Conservation (phyloP, 2,797 vertebrate species). For the Moxostoma hubbsi region DNA sequence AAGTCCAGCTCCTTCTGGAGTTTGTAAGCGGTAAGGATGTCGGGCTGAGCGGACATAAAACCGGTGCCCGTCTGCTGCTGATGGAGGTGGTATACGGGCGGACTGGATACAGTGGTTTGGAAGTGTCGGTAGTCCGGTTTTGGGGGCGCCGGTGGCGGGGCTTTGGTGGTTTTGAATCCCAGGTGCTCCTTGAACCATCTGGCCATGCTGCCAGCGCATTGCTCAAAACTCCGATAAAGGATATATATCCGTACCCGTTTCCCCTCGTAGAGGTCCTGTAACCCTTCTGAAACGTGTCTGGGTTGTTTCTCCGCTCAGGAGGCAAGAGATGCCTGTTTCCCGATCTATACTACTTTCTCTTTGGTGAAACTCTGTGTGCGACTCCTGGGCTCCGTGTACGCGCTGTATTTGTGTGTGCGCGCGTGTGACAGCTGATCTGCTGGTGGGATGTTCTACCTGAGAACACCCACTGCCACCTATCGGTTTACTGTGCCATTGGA, state of each 20-base stretch:
- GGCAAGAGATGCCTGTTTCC: slow-evolving; percentile 44
- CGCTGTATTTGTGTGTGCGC: slow-evolving; percentile 4
- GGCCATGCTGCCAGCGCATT: slow-evolving; percentile 92
- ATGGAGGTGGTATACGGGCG: slow-evolving; percentile 74
- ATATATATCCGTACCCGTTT: slow-evolving; percentile 21
- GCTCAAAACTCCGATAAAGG: slow-evolving; percentile 75
- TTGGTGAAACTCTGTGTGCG: slow-evolving; percentile 62
- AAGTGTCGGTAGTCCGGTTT: slow-evolving; percentile 91
- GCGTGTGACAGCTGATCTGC: slow-evolving; percentile 63
- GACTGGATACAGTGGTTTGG: slow-evolving; percentile 72
- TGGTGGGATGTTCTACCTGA: slow-evolving; percentile 70
- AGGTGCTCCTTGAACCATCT: slow-evolving; percentile 97
- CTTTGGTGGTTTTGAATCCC: slow-evolving; percentile 93
- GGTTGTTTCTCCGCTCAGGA: slow-evolving; percentile 42
- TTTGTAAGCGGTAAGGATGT: slow-evolving; percentile 93
- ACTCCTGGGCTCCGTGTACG: slow-evolving; percentile 6
- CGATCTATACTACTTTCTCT: slow-evolving; percentile 66
- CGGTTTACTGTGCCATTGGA: slow-evolving; percentile 56
- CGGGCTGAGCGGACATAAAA: slow-evolving; percentile 84
- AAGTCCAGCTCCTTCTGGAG: slow-evolving; percentile 94
- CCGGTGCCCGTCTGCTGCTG: slow-evolving; percentile 65
- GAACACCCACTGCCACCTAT: slow-evolving; percentile 76
- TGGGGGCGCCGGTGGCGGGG: slow-evolving; percentile 88
- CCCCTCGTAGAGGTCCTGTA: background rate
- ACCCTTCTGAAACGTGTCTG: background rate